Evolutionary conservation across 1,140 invertebrate genomes (phyloP).

Genomic region (Caenorhabditis tropicalis): DNA sequence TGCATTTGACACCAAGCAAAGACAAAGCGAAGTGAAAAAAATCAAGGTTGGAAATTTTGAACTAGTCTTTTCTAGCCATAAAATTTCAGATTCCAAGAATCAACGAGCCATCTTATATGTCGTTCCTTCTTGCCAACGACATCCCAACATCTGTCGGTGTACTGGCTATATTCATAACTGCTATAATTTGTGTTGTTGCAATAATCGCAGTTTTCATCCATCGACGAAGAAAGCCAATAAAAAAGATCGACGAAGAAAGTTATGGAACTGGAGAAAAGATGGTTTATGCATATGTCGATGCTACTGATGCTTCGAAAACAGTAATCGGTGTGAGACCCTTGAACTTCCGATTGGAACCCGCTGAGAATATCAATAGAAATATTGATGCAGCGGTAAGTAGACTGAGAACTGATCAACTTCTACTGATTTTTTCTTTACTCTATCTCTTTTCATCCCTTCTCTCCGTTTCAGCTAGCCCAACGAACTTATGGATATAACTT

Average conservation of each 20-base stretch:
- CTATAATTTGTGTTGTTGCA: no score
- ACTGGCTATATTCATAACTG: background rate
- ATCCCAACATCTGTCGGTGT: constrained; percentile 2
- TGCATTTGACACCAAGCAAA: constrained; percentile 3
- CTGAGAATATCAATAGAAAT: constrained; percentile 12
- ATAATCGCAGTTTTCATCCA: background rate
- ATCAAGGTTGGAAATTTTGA: background rate
- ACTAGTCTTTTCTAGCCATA: background rate
- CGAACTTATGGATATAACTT: constrained; percentile 24
- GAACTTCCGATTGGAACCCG: background rate
- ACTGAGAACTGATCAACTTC: background rate
- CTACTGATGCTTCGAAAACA: background rate
- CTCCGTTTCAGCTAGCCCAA: constrained; percentile 23
- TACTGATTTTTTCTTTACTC: background rate
- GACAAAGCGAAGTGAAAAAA: background rate
- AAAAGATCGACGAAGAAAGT: background rate
- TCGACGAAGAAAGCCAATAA: background rate
- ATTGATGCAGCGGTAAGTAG: constrained; percentile 10
- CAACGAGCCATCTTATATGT: background rate
- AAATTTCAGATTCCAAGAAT: background rate
- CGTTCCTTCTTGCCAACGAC: background rate
- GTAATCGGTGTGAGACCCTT: background rate
- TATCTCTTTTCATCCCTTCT: background rate
- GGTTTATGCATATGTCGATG: constrained; percentile 14
- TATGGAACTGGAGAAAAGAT: constrained; percentile 10